Base-by-base conservation (phyloP, 2,888 invertebrate species). In the Latrodectus elegans region DNA sequence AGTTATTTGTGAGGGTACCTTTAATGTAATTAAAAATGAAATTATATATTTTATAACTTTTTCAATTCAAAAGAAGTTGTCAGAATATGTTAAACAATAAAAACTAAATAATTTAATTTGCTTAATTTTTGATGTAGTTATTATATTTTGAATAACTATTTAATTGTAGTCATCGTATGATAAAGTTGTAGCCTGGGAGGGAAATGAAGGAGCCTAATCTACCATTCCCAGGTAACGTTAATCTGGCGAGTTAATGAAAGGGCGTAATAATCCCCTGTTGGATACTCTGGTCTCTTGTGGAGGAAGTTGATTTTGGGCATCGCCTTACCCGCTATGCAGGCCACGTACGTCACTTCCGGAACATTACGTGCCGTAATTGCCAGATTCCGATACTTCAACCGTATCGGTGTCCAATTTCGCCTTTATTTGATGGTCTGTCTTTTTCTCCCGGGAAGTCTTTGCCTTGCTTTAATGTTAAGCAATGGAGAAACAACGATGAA, bases 331-430 rank as follows among this genome's bases (percentile, higher is more conserved):
- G 52, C 73, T 70, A 86, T 86, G 85, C 85, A 80, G 71, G 8
- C 85, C 85, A 86, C 85, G 85, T 86, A 71, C 74, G 60, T 75
- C 75, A 80, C 85, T 86, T 86, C 85, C 85, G 85, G 79, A 68
- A 76, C 80, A 71, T 75, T 86, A 86, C 85, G 85, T 86, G 85
- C 85, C 67, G 75, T 86, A 86, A 86, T 86, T 86, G 80, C 80
- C 80, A 86, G 85, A 86, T 86, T 86, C 75, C 80, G 80, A 86
- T 80, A 86, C 85, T 86, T 80, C 80, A 86, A 75, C 80, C 75
- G 75, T 80, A 86, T 74, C 78, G 79, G 74, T 84, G 78, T 74
- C 78, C 73, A 79, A 84, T 85, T 85, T 85, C 83, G 83, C 75
- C 65, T 76, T 76, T 83, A 76, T 76, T 83, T 76, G 83, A 82